Base-by-base conservation (phyloP, 2,113 vertebrate genomes). In the Serranochromis macrocephalus region DNA sequence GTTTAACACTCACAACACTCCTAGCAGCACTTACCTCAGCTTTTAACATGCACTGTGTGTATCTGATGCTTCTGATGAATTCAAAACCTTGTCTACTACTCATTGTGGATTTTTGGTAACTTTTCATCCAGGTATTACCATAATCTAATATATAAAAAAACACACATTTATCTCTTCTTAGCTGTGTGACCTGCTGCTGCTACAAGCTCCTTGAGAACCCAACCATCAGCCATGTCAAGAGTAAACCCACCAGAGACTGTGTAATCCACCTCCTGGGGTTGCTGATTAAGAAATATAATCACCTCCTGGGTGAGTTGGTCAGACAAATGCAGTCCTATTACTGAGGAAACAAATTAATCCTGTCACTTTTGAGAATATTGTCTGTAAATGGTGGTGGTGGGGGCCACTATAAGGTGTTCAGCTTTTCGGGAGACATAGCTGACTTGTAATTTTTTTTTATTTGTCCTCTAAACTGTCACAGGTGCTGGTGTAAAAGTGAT, bases 141-240 rank as follows among this genome's bases (percentile, higher is more conserved):
- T n/a, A 36, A 3, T 9, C 29, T 13, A 61, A 24, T 10, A 26
- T 47, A 55, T 29, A 12, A 75, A 49, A 47, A 12, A 75, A 7
- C 3, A 36, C 31, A 21, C 10, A 68, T 17, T 24, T 75, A 58
- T 82, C 4, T 66, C 63, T n/a, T 26, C 36, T 87, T 91, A 99
- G 98, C 91, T 97, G 98, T 95, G 95, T 99, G 84, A 98, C 97
- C 1, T 97, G 97, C 81, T 98, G 96, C 90, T 98, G 97, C 91
- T 99, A 98, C 93, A 99, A 97, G 91, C 96, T 99, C 10, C 93
- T 99, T 84, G 98, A 99, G 94, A 99, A 98, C 81, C 96, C 98
- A 31, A 97, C 95, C 19, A 98, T 99, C 1, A 58, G 96, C 84
- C 96, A 97, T 24, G 97, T 98, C 87, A 99, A 96, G 94, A 97